Percentiles rank a stretch among this genome's conserved stretches.
phyloP scores from a whole-genome alignment of 2,888 invertebrate species.

The Orgyia antiqua region DNA sequence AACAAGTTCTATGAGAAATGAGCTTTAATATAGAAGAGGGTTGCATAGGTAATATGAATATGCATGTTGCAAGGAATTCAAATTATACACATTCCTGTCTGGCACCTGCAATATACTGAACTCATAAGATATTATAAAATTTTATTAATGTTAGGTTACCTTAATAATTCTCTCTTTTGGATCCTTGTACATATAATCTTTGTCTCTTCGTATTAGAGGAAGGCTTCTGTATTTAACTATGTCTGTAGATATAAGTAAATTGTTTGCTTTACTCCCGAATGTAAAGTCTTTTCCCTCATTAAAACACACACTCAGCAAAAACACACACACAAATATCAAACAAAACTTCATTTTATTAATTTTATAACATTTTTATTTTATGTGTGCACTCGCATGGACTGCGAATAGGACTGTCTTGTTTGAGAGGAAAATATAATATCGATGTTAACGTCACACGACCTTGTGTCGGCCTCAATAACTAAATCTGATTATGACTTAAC shows the following conservation, averaged over 20 bases:
- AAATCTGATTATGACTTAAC: conserved; percentile 26
- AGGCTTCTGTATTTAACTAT: conserved; percentile 46
- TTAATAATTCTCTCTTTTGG: conserved; percentile 57
- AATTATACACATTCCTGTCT: no score
- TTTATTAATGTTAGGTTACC: no score
- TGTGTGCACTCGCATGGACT: conserved; percentile 29
- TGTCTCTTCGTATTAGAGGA: conserved; percentile 52
- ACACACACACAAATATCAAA: conserved; percentile 35
- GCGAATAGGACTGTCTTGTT: conserved; percentile 27
- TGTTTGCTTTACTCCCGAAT: conserved; percentile 53
- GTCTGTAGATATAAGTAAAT: conserved; percentile 58
- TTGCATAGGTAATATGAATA: no score
- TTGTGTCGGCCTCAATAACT: conserved; percentile 28
- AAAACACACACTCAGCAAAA: conserved; percentile 38
- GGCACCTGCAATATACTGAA: no score
- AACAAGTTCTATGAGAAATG: no score
- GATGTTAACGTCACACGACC: conserved; percentile 39
- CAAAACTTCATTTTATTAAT: conserved; percentile 43
- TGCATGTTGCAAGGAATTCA: no score
- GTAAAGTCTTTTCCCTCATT: conserved; percentile 55
- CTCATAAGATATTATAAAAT: not conserved
- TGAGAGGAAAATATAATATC: conserved; percentile 43
- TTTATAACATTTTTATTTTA: conserved; percentile 33
- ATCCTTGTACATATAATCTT: conserved; percentile 58
- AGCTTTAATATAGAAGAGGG: no score